Evolutionary conservation across 1,140 invertebrate genomes (phyloP), one percentile per base, ranked within the genome.

Genomic region (Aphelenchoides besseyi): DNA sequence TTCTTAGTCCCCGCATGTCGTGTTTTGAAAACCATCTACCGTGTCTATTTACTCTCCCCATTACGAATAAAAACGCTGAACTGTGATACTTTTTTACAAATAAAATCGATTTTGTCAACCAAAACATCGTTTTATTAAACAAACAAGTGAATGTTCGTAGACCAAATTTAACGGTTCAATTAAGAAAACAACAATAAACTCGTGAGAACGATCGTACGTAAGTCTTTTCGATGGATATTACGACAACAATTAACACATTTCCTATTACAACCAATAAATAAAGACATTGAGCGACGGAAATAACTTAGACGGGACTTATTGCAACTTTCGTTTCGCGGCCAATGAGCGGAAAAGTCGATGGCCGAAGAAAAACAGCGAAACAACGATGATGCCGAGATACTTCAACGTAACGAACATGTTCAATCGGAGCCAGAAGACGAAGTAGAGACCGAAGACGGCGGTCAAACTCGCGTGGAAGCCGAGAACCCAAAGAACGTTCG

Each of bases 401-500:
- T 92, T 90, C 78, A 96, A 87, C n/a, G 95, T 95, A 62, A 91
- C 89, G 86, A 98, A 98, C 95, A 98, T 98, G 80, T 94, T 91
- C 69, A 97, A 86, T 82, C 91, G 88, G 59, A 94, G 84, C 93
- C 94, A 98, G 85, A 97, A 95, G 74, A 91, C 86, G 57, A 89
- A 90, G 85, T 95, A 97, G 32, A 97, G 88, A 2, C 86, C 88
- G 81, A 97, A 91, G 55, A 95, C 94, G 63, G 88, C 89, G 82
- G 87, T 89, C 52, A 95, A 88, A 71, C 92, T 91, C 0, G 90
- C 68, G 87, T 97, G 94, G 87, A 97, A 98, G 48, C 90, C 88
- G 63, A 96, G 80, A 2, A 92, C 91, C 84, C 90, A 91, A 8
- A 92, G 81, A 12, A 90, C 89, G 67, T 91, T 85, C 1, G 91